Percentiles rank a stretch among this genome's conserved stretches.
These are phyloP conservation scores for Herpailurus yagouaroundi DNA, from an alignment of 2,113 vertebrate species.

Conservation along the genomic window DNA sequence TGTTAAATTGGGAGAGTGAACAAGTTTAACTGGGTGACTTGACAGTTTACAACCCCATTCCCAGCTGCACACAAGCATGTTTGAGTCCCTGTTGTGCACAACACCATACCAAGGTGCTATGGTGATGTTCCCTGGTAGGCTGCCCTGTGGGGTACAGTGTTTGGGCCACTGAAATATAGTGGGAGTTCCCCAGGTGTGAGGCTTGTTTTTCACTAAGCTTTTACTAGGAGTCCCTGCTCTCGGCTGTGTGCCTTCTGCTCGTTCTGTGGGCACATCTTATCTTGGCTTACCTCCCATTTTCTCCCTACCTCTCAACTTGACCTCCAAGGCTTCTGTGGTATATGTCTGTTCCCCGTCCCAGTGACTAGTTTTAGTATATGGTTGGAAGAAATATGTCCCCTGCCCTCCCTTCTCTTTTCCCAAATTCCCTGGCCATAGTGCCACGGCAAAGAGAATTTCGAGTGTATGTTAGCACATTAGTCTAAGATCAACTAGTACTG, in stretches of 20 bases:
- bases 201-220: neutral
- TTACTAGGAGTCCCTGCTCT: neutral
- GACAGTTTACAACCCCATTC: neutral
- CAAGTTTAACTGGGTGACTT: neutral
- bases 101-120: accelerated
- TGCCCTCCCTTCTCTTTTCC: neutral
- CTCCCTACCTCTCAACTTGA: neutral
- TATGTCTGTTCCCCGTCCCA: neutral
- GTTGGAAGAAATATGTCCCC: neutral
- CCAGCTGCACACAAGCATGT: neutral
- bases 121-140: neutral
- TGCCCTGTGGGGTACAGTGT: neutral
- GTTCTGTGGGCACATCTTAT: neutral
- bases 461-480: neutral
- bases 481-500: neutral
- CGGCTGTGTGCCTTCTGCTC: neutral
- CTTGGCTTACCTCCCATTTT: neutral
- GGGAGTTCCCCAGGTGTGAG: neutral
- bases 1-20: neutral
- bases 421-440: neutral
- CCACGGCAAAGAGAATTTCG: neutral
- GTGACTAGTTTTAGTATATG: neutral
- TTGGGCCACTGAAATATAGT: neutral
- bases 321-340: neutral
- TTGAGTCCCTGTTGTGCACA: neutral